Conservation (phyloP, 1,140 invertebrate species). For the Hormaphis cornu region DNA sequence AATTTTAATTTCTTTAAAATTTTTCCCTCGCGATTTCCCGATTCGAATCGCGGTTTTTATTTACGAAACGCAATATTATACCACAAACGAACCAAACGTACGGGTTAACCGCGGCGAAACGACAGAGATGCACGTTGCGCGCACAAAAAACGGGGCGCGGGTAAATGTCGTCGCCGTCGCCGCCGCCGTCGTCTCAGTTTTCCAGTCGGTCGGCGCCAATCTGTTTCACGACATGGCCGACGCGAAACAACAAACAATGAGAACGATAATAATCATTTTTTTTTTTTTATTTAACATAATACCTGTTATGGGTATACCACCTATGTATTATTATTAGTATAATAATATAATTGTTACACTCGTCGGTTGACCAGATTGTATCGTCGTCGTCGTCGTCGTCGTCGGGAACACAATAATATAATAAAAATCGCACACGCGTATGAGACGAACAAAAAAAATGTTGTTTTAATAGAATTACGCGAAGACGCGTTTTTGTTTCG, state of each 20-base stretch:
- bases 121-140: not conserved
- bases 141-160: conserved; percentile 22
- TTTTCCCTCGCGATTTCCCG: no score
- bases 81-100: not conserved
- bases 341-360: no score
- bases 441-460: not conserved
- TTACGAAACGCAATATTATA: no score
- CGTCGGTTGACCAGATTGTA: no score
- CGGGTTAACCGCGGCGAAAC: not conserved
- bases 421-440: not conserved
- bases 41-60: no score
- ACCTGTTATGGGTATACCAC: no score
- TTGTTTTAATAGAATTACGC: not conserved
- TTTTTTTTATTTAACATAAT: no score
- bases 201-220: conserved; percentile 26
- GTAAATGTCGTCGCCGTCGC: not conserved
- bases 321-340: no score
- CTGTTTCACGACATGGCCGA: conserved; percentile 19
- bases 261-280: conserved; percentile 29
- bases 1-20: no score
- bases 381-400: not conserved
- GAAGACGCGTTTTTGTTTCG: not conserved
- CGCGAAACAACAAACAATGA: not conserved
- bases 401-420: not conserved
- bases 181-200: not conserved